Evolutionary conservation across 1,140 invertebrate genomes (phyloP), one percentile per base, ranked within the genome.

Genomic region (Drosophila repleta): DNA sequence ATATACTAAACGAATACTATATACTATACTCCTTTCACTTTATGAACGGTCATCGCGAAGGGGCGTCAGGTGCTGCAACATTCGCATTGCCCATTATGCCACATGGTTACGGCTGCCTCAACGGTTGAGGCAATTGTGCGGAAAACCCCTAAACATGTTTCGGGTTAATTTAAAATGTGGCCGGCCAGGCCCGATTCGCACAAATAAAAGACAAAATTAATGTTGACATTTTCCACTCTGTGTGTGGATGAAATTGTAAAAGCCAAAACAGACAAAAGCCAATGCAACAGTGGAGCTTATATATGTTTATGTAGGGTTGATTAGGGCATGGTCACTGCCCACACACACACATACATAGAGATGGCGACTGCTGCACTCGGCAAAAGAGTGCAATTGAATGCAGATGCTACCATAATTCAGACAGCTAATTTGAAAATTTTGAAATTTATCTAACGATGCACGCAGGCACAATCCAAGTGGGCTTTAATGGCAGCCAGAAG

Each of bases 91-190:
- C 82, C 81, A 76, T 77, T 77, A 70, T 74, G 55, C 65, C 82
- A 81, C 77, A 77, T 78, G 57, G 71, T 26, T 69, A 49, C 56
- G 51, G 49, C 39, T 79, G 82, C 75, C 39, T 43, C 39, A 43
- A 78, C 49, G 70, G 76, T 78, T 67, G 61, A 71, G 82, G 85
- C 78, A 90, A 90, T 90, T 90, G 82, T 90, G 87, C 65, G 82
- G 88, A 90, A 90, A 90, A 90, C 87, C 87, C 88, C 88, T 90
- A 90, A 90, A 90, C 83, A 90, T 90, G 88, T 90, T 90, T 90
- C 79, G 79, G 79, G 87, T 90, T 90, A 90, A 90, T 90, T 90
- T 90, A 87, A 90, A 90, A 88, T 90, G 87, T 74, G 87, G 88
- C 84, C 79, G 87, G 88, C 84, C 79, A 52, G 58, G 74, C 58